Conservation (phyloP, 2,888 invertebrate genomes). For the Rhodophaea formosa region DNA sequence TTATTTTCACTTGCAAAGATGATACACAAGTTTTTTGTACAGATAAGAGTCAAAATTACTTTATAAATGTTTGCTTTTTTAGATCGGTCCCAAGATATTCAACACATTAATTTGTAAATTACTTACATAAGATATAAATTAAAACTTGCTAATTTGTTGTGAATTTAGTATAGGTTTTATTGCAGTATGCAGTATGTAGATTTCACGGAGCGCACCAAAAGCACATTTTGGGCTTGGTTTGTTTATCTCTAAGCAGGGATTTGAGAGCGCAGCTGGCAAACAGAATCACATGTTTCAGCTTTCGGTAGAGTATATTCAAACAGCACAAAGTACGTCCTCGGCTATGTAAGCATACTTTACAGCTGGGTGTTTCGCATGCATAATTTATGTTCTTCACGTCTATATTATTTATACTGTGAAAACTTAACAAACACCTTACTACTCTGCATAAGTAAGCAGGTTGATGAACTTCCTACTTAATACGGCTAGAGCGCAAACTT, state of each 20-base stretch:
- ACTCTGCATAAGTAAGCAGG: constrained; percentile 16
- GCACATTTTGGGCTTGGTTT: not conserved
- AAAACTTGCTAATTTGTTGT: too few species aligned
- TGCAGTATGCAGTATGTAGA: not conserved
- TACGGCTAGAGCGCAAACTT: constrained; percentile 1
- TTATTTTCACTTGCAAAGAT: too few species aligned
- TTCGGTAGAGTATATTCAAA: not conserved
- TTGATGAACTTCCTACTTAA: constrained; percentile 11
- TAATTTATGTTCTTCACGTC: not conserved
- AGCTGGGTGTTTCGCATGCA: not conserved
- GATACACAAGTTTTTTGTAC: too few species aligned
- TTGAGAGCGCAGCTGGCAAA: not conserved
- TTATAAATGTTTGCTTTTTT: too few species aligned
- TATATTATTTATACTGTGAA: constrained; percentile 15
- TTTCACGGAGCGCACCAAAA: not conserved
- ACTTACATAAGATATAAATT: too few species aligned
- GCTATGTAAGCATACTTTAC: not conserved
- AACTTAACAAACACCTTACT: constrained; percentile 13
- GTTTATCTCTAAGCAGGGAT: not conserved
- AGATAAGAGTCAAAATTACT: too few species aligned
- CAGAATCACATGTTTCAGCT: not conserved
- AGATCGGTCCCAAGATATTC: too few species aligned
- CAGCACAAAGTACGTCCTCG: not conserved
- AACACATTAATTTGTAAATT: too few species aligned
- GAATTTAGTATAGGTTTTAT: too few species aligned